Percentiles rank a stretch among this genome's conserved stretches.
Evolutionary conservation across 1,140 invertebrate species (phyloP).

Genomic region (Holcopasites calliopsidis): DNA sequence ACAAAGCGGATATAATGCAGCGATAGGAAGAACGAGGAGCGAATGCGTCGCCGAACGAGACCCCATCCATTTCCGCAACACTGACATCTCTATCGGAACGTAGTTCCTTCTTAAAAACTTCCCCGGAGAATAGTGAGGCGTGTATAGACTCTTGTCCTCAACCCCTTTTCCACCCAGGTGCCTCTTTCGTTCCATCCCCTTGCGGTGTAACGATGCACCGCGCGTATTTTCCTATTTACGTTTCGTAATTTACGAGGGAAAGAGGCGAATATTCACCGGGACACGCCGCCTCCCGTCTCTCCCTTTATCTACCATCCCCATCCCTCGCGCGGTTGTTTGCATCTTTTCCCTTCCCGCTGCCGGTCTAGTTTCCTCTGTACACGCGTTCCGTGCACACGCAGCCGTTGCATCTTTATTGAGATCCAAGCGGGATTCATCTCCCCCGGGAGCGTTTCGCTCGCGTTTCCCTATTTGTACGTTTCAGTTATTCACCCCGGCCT

Average conservation of each 20-base stretch:
- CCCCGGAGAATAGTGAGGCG: conserved; percentile 24
- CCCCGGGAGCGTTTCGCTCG: conserved; percentile 1
- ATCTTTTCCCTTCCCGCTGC: background rate
- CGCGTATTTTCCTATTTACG: conserved; percentile 55
- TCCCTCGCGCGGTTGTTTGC: conserved; percentile 4
- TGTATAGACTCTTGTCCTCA: background rate
- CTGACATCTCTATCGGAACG: conserved; percentile 63
- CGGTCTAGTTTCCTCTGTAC: background rate
- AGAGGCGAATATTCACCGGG: conserved; percentile 43
- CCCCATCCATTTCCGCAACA: conserved; percentile 57
- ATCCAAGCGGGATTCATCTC: conserved; percentile 29
- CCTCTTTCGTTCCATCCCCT: conserved; percentile 15
- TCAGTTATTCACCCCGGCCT: background rate
- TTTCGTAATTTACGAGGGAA: conserved; percentile 51
- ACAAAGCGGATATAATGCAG: conserved; percentile 64
- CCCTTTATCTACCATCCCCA: conserved; percentile 12
- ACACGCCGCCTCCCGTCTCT: background rate
- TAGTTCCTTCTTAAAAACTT: conserved; percentile 63
- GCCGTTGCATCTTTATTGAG: conserved; percentile 40
- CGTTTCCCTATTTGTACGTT: conserved; percentile 4
- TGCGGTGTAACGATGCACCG: conserved; percentile 46
- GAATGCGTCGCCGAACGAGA: conserved; percentile 14
- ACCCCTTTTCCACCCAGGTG: background rate
- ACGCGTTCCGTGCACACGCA: conserved; percentile 20
- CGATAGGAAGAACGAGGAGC: conserved; percentile 25